Evolutionary conservation across 2,797 vertebrate genomes (phyloP).

Genomic region (Hypotaenidia okinawae): DNA sequence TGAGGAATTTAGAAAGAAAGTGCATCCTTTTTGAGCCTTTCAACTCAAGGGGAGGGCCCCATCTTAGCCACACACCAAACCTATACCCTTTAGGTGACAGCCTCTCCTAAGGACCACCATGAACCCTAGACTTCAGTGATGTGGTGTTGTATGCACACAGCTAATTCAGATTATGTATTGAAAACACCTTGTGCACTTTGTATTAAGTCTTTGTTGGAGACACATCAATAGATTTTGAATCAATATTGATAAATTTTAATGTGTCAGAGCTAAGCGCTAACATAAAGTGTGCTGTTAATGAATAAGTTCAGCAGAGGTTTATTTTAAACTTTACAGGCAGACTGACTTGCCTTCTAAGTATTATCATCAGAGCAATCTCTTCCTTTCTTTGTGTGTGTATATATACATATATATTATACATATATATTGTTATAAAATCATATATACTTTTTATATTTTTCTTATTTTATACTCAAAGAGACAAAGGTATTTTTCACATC

Average conservation of each 20-base stretch:
- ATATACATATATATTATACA: neutral
- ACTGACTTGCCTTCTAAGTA: neutral
- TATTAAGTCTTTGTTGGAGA: neutral
- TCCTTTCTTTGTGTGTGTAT: accelerated
- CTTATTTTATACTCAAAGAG: neutral
- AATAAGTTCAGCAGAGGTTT: neutral
- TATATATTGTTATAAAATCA: neutral
- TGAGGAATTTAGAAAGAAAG: too few relatives aligned
- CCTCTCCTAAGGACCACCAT: neutral
- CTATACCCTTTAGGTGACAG: too few relatives aligned
- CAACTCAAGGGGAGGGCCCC: too few relatives aligned
- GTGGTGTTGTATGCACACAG: neutral
- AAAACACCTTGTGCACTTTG: neutral
- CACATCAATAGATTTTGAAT: neutral
- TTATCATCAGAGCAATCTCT: neutral
- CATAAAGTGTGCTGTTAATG: neutral
- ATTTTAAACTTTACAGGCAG: neutral
- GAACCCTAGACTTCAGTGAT: neutral
- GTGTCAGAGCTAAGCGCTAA: neutral
- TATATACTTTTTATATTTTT: neutral
- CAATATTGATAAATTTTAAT: neutral
- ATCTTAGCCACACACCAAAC: too few relatives aligned
- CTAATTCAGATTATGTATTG: neutral
- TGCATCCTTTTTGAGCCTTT: too few relatives aligned
- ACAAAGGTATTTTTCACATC: neutral